phyloP scores from a whole-genome alignment of 2,113 vertebrate genomes.

The Tauraco erythrolophus region DNA sequence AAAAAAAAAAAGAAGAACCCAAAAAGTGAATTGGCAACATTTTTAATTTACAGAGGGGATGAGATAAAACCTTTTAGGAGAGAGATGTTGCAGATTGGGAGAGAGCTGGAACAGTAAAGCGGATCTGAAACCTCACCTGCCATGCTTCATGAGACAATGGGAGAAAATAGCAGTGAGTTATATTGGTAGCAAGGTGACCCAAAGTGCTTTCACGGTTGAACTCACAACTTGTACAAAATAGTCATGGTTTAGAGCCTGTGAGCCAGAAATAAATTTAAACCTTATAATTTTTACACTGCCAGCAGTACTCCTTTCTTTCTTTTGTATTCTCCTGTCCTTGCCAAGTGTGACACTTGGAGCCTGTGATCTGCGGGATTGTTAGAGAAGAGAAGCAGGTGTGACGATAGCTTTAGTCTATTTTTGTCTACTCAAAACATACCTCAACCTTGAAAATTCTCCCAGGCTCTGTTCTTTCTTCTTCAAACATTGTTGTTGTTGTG shows the following conservation, averaged over 20 bases:
- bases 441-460: slow-evolving; percentile 47
- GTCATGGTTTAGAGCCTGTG: not conserved
- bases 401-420: slow-evolving; percentile 48
- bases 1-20: not conserved
- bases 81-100: not conserved
- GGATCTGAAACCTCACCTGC: not conserved
- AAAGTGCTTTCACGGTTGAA: slow-evolving; percentile 12
- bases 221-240: slow-evolving; percentile 32
- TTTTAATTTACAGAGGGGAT: not conserved
- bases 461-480: not conserved
- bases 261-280: slow-evolving; percentile 48
- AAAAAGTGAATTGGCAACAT: not conserved
- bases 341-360: not conserved
- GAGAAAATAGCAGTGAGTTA: slow-evolving; percentile 32
- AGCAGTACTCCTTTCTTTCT: not conserved
- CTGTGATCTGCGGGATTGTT: not conserved
- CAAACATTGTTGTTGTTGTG: not conserved
- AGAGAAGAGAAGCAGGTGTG: slow-evolving; percentile 14
- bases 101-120: not conserved
- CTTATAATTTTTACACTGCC: not conserved
- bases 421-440: not conserved
- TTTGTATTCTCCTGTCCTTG: slow-evolving; percentile 14
- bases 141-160: not conserved
- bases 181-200: slow-evolving; percentile 50
- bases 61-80: not conserved